Conservation (phyloP, 2,888 invertebrate species). For the Biston stratarius region DNA sequence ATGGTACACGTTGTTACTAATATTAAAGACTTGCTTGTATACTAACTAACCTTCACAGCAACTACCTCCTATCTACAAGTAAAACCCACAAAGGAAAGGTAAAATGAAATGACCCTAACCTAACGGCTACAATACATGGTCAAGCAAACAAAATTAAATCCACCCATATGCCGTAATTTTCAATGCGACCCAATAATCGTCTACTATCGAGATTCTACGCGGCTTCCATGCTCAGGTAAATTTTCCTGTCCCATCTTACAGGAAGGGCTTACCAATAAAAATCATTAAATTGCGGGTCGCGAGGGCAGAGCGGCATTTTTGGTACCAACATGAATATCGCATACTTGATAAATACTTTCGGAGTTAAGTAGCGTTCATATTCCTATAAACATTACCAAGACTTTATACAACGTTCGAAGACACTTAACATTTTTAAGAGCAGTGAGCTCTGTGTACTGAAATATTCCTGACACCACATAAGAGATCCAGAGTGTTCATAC, state of each 20-base stretch:
- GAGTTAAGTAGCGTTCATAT: background rate
- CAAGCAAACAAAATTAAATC: slow-evolving; percentile 58
- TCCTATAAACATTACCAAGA: no score
- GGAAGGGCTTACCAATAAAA: slow-evolving; percentile 73
- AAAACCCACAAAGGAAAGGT: slow-evolving; percentile 23
- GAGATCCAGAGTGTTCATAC: no score
- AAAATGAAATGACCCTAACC: slow-evolving; percentile 28
- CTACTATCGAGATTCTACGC: slow-evolving; percentile 72
- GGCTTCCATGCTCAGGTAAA: slow-evolving; percentile 68
- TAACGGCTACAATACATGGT: slow-evolving; percentile 26
- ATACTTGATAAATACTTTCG: slow-evolving; percentile 6
- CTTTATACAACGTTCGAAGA: no score
- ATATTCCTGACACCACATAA: no score
- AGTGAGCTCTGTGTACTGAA: no score
- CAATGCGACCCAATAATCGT: slow-evolving; percentile 73
- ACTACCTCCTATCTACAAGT: background rate
- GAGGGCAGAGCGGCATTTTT: slow-evolving; percentile 52
- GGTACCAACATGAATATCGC: background rate
- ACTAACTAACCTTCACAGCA: background rate
- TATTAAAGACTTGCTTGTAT: no score
- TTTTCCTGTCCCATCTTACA: slow-evolving; percentile 66
- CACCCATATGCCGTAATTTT: slow-evolving; percentile 57
- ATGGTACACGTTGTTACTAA: no score
- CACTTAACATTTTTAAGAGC: no score
- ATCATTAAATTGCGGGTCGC: slow-evolving; percentile 73